Conservation (phyloP, 2,113 vertebrate species). For the Zosterops borbonicus region DNA sequence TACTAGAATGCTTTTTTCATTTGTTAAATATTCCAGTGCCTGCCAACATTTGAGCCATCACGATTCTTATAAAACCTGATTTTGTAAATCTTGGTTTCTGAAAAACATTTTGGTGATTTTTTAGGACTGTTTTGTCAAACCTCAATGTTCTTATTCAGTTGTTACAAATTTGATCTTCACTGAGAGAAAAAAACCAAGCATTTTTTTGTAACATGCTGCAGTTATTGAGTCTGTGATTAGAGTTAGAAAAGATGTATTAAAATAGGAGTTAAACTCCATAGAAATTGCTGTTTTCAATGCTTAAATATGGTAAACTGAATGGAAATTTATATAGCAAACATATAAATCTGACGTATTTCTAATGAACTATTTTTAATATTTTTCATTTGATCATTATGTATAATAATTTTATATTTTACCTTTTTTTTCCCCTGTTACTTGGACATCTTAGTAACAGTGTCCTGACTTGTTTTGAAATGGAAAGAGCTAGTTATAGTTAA, state of each 20-base stretch:
- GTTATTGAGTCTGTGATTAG: background rate
- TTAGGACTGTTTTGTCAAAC: background rate
- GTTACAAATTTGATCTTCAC: background rate
- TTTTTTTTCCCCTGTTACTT: background rate
- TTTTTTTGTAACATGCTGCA: background rate
- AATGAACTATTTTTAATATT: background rate
- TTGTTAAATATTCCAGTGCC: background rate
- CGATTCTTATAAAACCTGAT: background rate
- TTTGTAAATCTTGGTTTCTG: slow-evolving; percentile 22
- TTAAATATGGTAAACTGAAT: background rate
- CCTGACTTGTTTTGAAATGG: background rate
- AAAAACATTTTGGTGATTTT: slow-evolving; percentile 36
- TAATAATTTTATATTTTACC: background rate
- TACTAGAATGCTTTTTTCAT: slow-evolving; percentile 7
- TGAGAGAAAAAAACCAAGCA: background rate
- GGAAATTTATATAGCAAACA: background rate
- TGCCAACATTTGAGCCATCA: background rate
- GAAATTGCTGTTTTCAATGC: background rate
- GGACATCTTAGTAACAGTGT: background rate
- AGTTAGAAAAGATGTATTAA: background rate
- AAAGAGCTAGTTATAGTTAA: background rate
- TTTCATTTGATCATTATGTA: background rate
- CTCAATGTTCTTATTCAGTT: background rate
- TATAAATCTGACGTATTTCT: background rate
- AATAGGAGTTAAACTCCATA: background rate